Evolutionary conservation across 2,113 vertebrate species (phyloP).

Genomic region (Conger conger): DNA sequence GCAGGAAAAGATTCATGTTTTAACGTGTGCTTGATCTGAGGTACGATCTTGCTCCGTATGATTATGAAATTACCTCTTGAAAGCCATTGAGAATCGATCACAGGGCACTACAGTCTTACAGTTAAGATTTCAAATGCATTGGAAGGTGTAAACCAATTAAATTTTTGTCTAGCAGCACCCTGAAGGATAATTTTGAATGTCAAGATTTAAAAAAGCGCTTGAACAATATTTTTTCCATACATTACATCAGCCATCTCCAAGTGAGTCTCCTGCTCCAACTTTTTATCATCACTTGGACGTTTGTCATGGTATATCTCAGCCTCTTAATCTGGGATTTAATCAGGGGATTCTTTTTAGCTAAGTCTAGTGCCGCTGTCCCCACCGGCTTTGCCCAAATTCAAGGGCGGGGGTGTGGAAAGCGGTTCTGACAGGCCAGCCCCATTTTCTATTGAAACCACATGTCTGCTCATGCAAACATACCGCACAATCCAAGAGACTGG

Average conservation of each 20-base stretch:
- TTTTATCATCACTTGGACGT: background rate
- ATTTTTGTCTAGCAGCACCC: too few relatives aligned
- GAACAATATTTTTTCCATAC: background rate
- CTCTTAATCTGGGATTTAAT: background rate
- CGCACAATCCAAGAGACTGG: conserved; percentile 55
- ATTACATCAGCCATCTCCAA: background rate
- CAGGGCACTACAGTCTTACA: background rate
- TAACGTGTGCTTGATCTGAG: background rate
- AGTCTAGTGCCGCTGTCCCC: conserved; percentile 58
- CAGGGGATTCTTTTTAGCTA: background rate
- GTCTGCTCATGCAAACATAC: conserved; percentile 41
- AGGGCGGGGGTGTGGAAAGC: conserved; percentile 64
- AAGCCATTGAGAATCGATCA: background rate
- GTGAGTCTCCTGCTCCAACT: background rate
- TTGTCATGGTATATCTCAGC: background rate
- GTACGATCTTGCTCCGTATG: background rate
- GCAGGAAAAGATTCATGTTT: background rate
- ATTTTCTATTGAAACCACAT: conserved; percentile 75
- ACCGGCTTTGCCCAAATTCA: conserved; percentile 64
- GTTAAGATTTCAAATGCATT: background rate
- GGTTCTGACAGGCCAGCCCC: conserved; percentile 65
- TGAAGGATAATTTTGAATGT: too few relatives aligned
- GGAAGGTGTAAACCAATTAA: too few relatives aligned
- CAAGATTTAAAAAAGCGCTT: background rate
- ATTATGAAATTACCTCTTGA: background rate